phyloP scores from a whole-genome alignment of 2,797 vertebrate species.

The Mycteria americana region DNA sequence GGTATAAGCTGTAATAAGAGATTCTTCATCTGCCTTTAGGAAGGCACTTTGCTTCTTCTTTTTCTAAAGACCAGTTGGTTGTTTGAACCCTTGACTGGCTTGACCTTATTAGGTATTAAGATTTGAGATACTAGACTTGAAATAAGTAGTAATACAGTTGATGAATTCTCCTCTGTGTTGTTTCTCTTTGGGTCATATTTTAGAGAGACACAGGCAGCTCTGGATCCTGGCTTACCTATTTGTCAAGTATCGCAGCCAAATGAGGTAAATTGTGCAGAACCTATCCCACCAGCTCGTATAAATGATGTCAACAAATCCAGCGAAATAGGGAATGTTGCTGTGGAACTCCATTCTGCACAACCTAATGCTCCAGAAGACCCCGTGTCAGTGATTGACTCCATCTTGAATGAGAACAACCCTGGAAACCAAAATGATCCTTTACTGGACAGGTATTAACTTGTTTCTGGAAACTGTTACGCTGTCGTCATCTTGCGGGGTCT shows the following conservation, averaged over 20 bases:
- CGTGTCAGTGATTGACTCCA: constrained; percentile 57
- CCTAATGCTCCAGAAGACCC: constrained; percentile 51
- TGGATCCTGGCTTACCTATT: constrained; percentile 24
- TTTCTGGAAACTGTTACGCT: not conserved
- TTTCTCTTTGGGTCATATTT: not conserved
- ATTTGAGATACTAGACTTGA: not conserved
- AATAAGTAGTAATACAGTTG: not conserved
- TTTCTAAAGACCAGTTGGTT: not conserved
- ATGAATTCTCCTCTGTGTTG: not conserved
- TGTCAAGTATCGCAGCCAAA: not conserved
- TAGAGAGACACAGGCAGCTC: constrained; percentile 24
- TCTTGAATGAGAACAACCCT: constrained; percentile 56
- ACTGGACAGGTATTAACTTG: constrained; percentile 59
- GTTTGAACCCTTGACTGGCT: not conserved
- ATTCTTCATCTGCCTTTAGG: not conserved
- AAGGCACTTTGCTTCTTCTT: not conserved
- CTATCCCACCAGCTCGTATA: not conserved
- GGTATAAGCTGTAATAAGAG: not conserved
- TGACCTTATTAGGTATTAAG: not conserved
- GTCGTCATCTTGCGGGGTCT: not conserved
- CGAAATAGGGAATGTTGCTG: not conserved
- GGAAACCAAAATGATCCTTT: constrained; percentile 26
- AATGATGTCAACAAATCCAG: not conserved
- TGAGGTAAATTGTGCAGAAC: constrained; percentile 8
- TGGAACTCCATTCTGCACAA: constrained; percentile 48